Percentiles rank a stretch among this genome's conserved stretches.
These are phyloP conservation scores for Aquatica leii DNA, from an alignment of 2,888 invertebrate genomes.

Conservation along the genomic window DNA sequence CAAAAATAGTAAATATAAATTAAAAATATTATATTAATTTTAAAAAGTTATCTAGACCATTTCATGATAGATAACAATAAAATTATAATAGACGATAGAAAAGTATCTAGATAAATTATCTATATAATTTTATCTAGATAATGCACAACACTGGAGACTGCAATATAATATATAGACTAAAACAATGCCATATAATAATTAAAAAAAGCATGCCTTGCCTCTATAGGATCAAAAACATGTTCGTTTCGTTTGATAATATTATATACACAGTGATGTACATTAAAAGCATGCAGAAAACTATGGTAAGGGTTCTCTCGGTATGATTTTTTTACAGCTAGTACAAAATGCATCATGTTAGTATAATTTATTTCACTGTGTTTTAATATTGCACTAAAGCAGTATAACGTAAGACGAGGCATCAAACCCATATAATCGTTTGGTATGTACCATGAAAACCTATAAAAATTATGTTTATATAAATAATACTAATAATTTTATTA, in stretches of 20 bases:
- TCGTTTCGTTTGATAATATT: constrained; percentile 63
- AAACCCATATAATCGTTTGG: constrained; percentile 62
- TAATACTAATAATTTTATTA: too few species aligned
- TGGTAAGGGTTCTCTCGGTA: constrained; percentile 69
- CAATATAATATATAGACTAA: too few species aligned
- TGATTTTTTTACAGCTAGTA: constrained; percentile 61
- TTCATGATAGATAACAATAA: too few species aligned
- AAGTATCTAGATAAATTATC: too few species aligned
- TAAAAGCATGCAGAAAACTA: constrained; percentile 71
- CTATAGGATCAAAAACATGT: constrained; percentile 61
- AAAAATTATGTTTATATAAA: neutral
- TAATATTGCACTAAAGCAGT: constrained; percentile 64
- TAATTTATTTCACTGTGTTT: constrained; percentile 60
- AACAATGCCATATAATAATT: too few species aligned
- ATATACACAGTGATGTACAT: constrained; percentile 69
- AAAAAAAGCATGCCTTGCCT: too few species aligned
- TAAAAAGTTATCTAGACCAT: too few species aligned
- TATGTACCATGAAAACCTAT: constrained; percentile 65
- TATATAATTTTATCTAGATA: too few species aligned
- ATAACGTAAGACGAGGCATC: constrained; percentile 64
- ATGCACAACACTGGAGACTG: too few species aligned
- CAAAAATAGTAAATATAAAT: too few species aligned
- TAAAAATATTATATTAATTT: too few species aligned
- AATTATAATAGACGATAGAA: too few species aligned
- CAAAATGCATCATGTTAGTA: constrained; percentile 60